Evolutionary conservation across 1,140 invertebrate species (phyloP).

Genomic region (Dendrolimus kikuchii): DNA sequence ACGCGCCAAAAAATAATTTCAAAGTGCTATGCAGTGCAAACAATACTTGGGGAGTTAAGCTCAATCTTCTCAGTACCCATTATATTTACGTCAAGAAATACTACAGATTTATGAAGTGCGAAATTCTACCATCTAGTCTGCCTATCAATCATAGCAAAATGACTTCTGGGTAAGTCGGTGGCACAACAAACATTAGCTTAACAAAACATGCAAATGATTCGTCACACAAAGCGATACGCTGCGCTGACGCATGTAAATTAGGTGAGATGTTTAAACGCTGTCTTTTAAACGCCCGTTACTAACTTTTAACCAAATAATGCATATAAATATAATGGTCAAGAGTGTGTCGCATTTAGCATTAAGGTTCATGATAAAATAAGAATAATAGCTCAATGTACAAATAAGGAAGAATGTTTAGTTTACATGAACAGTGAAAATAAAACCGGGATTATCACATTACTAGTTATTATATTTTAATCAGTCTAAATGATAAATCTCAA

Average conservation of each 20-base stretch:
- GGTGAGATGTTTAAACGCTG: conserved; percentile 33
- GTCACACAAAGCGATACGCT: conserved; percentile 18
- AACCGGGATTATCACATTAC: too few relatives aligned
- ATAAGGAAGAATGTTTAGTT: too few relatives aligned
- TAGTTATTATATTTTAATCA: too few relatives aligned
- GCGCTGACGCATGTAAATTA: conserved; percentile 38
- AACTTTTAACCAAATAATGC: conserved; percentile 62
- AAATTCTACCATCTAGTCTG: conserved; percentile 29
- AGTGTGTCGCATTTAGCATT: too few relatives aligned
- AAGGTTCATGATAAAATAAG: conserved; percentile 23
- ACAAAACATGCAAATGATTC: conserved; percentile 37
- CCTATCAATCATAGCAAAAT: conserved; percentile 50
- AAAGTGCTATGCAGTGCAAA: too few relatives aligned
- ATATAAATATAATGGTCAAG: conserved; percentile 3
- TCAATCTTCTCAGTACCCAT: too few relatives aligned
- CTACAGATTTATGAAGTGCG: conserved; percentile 31
- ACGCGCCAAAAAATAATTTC: too few relatives aligned
- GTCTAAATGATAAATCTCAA: too few relatives aligned
- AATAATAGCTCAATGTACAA: conserved; percentile 11
- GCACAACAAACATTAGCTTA: conserved; percentile 41
- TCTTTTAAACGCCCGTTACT: conserved; percentile 37
- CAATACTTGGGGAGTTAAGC: too few relatives aligned
- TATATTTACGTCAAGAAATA: conserved; percentile 4
- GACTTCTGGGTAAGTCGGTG: conserved; percentile 45
- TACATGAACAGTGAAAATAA: too few relatives aligned